These are phyloP conservation scores for Hanleya hanleyi DNA, from an alignment of 2,888 invertebrate genomes.

Conservation along the genomic window DNA sequence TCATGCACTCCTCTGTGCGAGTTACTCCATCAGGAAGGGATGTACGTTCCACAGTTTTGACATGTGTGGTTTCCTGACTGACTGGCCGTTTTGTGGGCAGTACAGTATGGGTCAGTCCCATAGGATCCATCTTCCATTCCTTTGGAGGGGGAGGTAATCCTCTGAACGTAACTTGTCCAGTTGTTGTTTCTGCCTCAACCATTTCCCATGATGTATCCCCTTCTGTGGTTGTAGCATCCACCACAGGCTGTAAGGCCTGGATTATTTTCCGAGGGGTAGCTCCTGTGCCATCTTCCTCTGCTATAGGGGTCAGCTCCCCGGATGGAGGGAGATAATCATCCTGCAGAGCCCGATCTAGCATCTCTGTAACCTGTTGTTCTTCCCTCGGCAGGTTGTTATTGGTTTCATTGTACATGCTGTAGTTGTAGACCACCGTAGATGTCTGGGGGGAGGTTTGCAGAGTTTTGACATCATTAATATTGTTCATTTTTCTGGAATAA, in stretches of 20 bases:
- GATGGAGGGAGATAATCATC: neutral
- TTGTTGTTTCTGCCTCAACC: neutral
- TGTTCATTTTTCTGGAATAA: no score
- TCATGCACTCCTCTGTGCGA: neutral
- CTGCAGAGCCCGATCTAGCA: neutral
- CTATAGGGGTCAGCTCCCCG: neutral
- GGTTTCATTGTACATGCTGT: no score
- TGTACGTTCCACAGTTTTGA: neutral
- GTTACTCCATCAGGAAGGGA: neutral
- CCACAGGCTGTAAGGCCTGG: neutral
- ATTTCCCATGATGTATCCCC: neutral
- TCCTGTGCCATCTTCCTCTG: neutral
- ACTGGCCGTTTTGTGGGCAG: neutral
- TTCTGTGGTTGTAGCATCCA: neutral
- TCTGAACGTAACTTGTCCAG: slow-evolving; percentile 1
- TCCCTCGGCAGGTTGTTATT: neutral
- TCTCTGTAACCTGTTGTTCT: neutral
- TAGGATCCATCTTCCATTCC: neutral
- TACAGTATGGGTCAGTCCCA: neutral
- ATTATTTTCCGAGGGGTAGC: no score
- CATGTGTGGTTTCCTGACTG: neutral
- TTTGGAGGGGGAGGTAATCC: slow-evolving; percentile 4
- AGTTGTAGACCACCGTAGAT: no score
- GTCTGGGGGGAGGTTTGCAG: no score
- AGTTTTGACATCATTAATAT: no score